A percentile compares a stretch with the other conserved stretches of the same genome.
These are phyloP conservation scores for Anarhynchus alexandrinus DNA, from an alignment of 2,113 vertebrate species.

Conservation along the genomic window DNA sequence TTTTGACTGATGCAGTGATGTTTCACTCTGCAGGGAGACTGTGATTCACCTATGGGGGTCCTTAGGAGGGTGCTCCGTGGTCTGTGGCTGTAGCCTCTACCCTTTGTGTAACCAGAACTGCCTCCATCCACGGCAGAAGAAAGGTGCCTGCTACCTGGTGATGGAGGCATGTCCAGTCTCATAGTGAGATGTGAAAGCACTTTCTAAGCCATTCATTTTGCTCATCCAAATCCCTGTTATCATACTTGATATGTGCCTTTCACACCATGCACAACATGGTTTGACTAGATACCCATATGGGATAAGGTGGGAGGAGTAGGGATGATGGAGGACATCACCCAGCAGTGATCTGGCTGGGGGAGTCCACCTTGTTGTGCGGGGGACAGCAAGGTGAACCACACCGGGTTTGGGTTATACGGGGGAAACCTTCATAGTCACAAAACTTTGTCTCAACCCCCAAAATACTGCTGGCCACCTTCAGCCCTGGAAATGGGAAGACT, in stretches of 20 bases:
- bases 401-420: background rate
- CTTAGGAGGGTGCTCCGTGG: no score
- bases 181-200: fast-evolving
- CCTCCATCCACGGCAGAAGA: background rate
- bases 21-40: background rate
- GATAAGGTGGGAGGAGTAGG: background rate
- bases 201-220: fast-evolving
- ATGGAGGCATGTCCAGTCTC: background rate
- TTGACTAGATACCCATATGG: background rate
- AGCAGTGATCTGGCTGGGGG: background rate
- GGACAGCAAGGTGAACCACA: background rate
- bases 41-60: fast-evolving
- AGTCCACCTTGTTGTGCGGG: no score
- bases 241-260: fast-evolving
- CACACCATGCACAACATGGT: background rate
- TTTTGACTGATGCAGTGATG: background rate
- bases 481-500: background rate
- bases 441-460: background rate
- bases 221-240: background rate
- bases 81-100: background rate
- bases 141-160: background rate
- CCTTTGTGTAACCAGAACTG: fast-evolving
- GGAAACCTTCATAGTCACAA: background rate
- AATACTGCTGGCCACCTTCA: background rate
- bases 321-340: background rate